Base-by-base conservation (phyloP, 2,888 invertebrate species). In the Creontiades dilutus region DNA sequence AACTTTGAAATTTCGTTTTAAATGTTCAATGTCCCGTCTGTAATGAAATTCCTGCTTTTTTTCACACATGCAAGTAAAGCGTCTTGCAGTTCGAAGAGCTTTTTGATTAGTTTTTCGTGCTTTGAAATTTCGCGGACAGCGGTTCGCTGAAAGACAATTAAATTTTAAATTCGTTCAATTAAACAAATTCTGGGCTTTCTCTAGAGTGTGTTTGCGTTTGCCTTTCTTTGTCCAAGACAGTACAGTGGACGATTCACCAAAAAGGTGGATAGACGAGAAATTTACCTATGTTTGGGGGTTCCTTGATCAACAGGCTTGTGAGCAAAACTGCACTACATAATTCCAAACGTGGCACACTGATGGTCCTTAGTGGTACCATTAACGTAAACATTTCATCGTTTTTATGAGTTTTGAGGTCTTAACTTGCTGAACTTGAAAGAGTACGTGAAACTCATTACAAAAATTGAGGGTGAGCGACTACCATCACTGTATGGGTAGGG, bases 211-310 rank as follows among this genome's bases (percentile, higher is more conserved):
- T 61, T 61, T 19, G 68, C 1, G 89, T 89, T 16, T 86, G 75
- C 5, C 87, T 87, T 16, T 55, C 23, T 14, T 37, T 37, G 91
- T 47, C 91, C 91, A 91, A 7, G 87, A 81, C 19, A 91, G 48
- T 23, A 90, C 91, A 4, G 78, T 90, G 14, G 89, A 86, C 3
- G 91, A 91, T 55, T 91, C 91, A 14, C 78, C 84, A 80, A 90
- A 91, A 68, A 13, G 81, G 61, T 46, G 87, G 52, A 90, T 37
- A 14, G 23, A 19, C 0, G 85, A 57, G 13, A 85, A 52, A 4
- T 27, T 13, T 46, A 85, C 13, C 7, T 27, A 14, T 16, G 3
- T n/a, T 16, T 14, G 27, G 7, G 5, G 23, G 37, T 37, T 37
- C 0, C 13, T 0, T 12, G 12, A 48, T 14, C 7, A 82, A 7